Evolutionary conservation across 2,888 invertebrate species (phyloP), one percentile per base, ranked within the genome.

Genomic region (Esperia sulphurella): DNA sequence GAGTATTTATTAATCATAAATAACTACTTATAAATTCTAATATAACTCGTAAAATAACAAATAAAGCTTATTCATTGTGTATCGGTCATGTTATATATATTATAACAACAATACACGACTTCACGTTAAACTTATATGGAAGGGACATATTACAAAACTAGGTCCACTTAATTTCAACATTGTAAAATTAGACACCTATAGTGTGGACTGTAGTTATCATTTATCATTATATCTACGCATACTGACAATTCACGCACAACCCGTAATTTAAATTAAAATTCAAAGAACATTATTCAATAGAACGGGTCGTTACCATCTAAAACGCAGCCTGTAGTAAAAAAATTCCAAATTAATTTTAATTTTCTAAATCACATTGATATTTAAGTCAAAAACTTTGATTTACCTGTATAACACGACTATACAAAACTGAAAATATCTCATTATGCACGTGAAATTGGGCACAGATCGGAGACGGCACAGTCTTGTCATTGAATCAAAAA

Each of bases 381-480:
- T 31, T 8, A 4, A 31, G 3, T 21, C 21, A 31, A 31, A 4
- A 31, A 4, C 8, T 35, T 35, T n/a, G 1, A 35, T 9, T 68
- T 80, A 87, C 87, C 84, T 83, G 73, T 70, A 83, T 46, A 85
- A 51, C 53, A 83, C 55, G 59, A 87, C 77, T 54, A 83, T 64
- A 75, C 76, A 86, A 63, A 79, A 86, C 68, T 86, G 82, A 54
- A 86, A 68, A 60, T 80, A 85, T 58, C 76, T 78, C 87, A 87
- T 87, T n/a, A 35, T 35, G 10, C 1, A 5, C 2, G n/a, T n/a
- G n/a, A 35, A n/a, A 35, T n/a, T 35, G 10, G n/a, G 35, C n/a
- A 35, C 8, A 35, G 35, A 35, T 5, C 31, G n/a, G n/a, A 6
- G 35, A n/a, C n/a, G n/a, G 31, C 6, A 35, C n/a, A 35, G 35